phyloP scores from a whole-genome alignment of 2,888 invertebrate species.

The Pelosia muscerda region DNA sequence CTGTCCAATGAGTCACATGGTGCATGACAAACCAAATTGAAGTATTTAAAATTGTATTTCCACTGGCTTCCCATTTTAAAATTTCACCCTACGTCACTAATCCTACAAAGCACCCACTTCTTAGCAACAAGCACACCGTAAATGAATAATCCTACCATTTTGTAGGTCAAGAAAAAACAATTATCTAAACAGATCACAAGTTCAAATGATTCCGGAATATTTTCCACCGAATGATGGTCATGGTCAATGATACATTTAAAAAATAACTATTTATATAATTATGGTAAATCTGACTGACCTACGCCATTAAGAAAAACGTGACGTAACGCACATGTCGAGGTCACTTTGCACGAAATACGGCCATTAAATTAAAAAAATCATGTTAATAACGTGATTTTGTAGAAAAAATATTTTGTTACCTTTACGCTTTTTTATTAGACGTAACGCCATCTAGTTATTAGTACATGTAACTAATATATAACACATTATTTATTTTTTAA shows the following conservation, averaged over 20 bases:
- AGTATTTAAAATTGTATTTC: no score
- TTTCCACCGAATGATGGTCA: neutral
- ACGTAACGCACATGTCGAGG: slow-evolving; percentile 60
- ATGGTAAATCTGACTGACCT: neutral
- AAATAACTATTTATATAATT: slow-evolving; percentile 4
- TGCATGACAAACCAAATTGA: no score
- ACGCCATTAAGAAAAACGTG: slow-evolving; percentile 16
- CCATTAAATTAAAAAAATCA: slow-evolving; percentile 61
- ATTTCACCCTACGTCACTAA: no score
- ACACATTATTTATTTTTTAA: no score
- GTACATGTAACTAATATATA: neutral
- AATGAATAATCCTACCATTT: neutral
- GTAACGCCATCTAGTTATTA: slow-evolving; percentile 57
- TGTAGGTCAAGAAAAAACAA: neutral
- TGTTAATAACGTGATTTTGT: slow-evolving; percentile 61
- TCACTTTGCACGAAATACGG: slow-evolving; percentile 56
- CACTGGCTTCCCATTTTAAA: no score
- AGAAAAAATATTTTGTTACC: slow-evolving; percentile 48
- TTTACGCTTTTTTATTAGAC: slow-evolving; percentile 14
- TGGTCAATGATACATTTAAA: slow-evolving; percentile 1
- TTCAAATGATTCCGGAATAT: neutral
- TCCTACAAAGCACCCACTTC: neutral
- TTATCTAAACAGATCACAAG: neutral
- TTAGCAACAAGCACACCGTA: neutral
- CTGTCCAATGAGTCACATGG: no score